These are phyloP conservation scores for Progne subis DNA, from an alignment of 2,113 vertebrate genomes.

Conservation along the genomic window DNA sequence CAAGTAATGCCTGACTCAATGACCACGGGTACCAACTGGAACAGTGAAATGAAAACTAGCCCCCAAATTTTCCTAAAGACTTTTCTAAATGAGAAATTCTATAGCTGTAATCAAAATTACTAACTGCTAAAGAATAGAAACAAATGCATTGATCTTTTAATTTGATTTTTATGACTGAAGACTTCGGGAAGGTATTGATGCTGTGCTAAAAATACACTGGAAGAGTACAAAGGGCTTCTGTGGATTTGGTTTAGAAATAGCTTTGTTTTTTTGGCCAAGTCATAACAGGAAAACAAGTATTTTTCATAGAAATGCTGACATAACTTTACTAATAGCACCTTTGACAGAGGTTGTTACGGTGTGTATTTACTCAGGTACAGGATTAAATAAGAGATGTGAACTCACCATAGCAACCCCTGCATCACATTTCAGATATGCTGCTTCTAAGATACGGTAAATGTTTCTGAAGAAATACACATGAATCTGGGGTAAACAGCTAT, in stretches of 20 bases:
- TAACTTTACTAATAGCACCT: neutral
- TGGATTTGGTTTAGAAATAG: neutral
- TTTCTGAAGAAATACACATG: constrained; percentile 42
- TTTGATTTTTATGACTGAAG: neutral
- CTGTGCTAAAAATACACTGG: neutral
- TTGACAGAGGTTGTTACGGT: neutral
- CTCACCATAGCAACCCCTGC: constrained; percentile 59
- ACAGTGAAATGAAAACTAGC: neutral
- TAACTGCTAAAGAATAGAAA: neutral
- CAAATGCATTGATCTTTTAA: neutral
- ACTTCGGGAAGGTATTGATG: neutral
- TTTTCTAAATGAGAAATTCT: neutral
- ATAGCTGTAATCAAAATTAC: neutral
- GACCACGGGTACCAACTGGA: neutral
- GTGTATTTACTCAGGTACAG: constrained; percentile 65
- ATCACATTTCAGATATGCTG: constrained; percentile 40
- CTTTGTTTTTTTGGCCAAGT: neutral
- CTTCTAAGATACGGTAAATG: constrained; percentile 52
- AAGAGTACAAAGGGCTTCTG: neutral
- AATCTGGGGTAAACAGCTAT: constrained; percentile 24
- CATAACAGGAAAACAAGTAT: constrained; percentile 38
- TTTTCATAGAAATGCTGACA: constrained; percentile 56
- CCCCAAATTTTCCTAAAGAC: neutral
- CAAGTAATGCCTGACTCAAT: neutral
- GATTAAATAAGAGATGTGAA: constrained; percentile 62